Base-by-base conservation (phyloP, 2,797 vertebrate species). In the Pipistrellus pygmaeus region DNA sequence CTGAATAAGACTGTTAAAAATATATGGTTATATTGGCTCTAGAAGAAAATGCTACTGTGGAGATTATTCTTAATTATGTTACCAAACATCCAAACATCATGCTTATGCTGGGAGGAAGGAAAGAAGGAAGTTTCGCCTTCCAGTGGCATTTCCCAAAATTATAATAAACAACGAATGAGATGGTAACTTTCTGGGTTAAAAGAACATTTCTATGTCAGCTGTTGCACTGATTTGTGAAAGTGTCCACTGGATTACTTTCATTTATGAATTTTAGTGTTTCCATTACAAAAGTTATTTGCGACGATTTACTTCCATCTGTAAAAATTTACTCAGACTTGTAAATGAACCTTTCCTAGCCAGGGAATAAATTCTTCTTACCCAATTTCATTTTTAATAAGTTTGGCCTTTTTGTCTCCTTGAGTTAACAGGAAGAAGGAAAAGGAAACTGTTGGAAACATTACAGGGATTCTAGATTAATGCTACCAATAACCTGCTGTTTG, bases 381-480 rank as follows among this genome's bases (percentile, higher is more conserved):
- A 85, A 91, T 96, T 96, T 93, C 88, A 90, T 84, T 95, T 96
- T 96, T 85, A 96, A 97, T 95, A 93, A 92, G 25, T 71, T 90
- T 90, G 87, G 44, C 53, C 23, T 92, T 95, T 92, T 82, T 44
- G 92, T 96, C 84, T 96, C 25, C 46, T 95, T 94, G 53, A 23
- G 83, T 95, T 84, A 94, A 75, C 30, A 93, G 57, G 53, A 87
- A 83, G 27, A 25, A 38, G 35, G 41, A 85, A 84, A 87, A 90
- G n/a, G 12, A 71, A 73, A 86, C 25, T 27, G 25, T 10, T 72
- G 25, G 84, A 68, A 93, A 92, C 81, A 32, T 35, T 68, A 15
- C 13, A 38, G 8, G 53, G 57, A 78, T 20, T 75, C 57, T 66
- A 86, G 38, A 57, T 75, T 32, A 91, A 86, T 48, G 38, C 13